Percentiles rank a stretch among this genome's conserved stretches.
Evolutionary conservation across 2,888 invertebrate genomes (phyloP).

Genomic region (Leptopilina syphax): DNA sequence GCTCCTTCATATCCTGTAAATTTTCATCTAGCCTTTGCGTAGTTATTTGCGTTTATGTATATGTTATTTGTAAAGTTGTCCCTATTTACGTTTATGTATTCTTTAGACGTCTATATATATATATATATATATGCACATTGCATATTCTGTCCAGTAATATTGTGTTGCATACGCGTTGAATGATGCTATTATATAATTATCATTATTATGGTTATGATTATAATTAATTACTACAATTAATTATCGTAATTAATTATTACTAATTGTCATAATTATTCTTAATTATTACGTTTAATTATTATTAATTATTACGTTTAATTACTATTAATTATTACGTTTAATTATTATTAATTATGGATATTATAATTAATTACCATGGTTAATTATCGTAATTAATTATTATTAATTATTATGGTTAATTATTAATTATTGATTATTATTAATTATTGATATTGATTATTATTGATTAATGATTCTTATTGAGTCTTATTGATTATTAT

Average conservation of each 20-base stretch:
- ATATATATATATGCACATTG: slow-evolving; percentile 49
- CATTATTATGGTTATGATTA: slow-evolving; percentile 36
- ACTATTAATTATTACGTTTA: slow-evolving; percentile 46
- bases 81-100: slow-evolving; percentile 59
- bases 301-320: slow-evolving; percentile 30
- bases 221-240: slow-evolving; percentile 53
- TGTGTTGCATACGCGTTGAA: slow-evolving; percentile 58
- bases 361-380: background rate
- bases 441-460: slow-evolving; percentile 48
- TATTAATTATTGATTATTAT: slow-evolving; percentile 49
- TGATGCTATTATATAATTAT: slow-evolving; percentile 54
- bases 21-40: slow-evolving; percentile 45
- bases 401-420: slow-evolving; percentile 21
- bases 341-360: slow-evolving; percentile 7
- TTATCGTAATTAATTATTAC: slow-evolving; percentile 22
- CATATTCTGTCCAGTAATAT: slow-evolving; percentile 51
- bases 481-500: background rate
- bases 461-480: slow-evolving; percentile 37
- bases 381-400: slow-evolving; percentile 43
- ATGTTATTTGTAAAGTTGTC: slow-evolving; percentile 70
- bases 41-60: slow-evolving; percentile 63
- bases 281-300: background rate
- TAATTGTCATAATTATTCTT: background rate
- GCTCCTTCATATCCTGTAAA: slow-evolving; percentile 41
- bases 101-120: slow-evolving; percentile 53